These are phyloP conservation scores for Lynx canadensis DNA, from an alignment of 2,113 vertebrate species.

Conservation along the genomic window DNA sequence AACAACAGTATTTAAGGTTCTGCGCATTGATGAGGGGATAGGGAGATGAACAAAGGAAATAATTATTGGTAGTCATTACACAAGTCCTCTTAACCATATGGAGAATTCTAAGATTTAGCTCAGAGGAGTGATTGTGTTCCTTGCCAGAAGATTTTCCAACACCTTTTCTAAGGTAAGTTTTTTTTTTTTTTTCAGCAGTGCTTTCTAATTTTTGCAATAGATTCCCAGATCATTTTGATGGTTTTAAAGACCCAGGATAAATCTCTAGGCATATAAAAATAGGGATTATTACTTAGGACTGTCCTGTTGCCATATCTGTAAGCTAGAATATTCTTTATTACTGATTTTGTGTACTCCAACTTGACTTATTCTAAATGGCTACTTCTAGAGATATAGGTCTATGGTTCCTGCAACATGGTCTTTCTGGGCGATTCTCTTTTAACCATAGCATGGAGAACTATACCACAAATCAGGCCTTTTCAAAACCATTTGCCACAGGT, in stretches of 20 bases:
- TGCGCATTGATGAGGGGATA: neutral
- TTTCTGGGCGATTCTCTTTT: neutral
- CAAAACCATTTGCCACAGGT: neutral
- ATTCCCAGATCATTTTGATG: neutral
- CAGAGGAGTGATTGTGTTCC: neutral
- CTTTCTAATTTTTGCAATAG: neutral
- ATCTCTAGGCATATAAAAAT: neutral
- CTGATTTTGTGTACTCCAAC: neutral
- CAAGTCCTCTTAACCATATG: neutral
- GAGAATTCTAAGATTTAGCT: neutral
- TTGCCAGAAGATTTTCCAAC: neutral
- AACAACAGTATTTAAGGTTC: neutral
- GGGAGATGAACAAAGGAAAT: neutral
- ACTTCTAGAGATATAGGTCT: neutral
- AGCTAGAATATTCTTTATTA: neutral
- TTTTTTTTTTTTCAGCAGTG: neutral
- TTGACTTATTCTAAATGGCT: neutral
- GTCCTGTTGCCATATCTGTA: accelerated
- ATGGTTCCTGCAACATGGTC: neutral
- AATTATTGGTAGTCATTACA: neutral
- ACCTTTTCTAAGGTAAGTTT: neutral
- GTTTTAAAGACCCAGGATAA: neutral
- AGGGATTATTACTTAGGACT: neutral
- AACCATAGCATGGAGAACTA: neutral
- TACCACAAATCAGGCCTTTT: neutral